Evolutionary conservation across 2,113 vertebrate genomes (phyloP), one percentile per base, ranked within the genome.

Genomic region (Sinosuthora webbiana): DNA sequence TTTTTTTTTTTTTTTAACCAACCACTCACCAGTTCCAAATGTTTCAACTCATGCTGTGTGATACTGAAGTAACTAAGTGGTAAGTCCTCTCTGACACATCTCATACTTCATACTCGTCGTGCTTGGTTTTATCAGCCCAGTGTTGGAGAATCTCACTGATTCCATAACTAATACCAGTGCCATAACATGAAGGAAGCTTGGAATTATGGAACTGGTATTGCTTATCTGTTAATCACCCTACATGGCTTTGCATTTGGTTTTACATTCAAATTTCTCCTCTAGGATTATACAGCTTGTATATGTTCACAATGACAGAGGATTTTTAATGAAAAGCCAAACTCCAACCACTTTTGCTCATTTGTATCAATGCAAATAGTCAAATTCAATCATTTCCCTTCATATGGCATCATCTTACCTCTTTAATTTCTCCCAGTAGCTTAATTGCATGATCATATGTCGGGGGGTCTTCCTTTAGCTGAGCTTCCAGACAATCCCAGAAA

Each of bases 401-500:
- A 81, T 44, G 31, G 49, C 45, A 56, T 17, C 19, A 4, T 33
- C 97, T 98, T 90, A 98, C 98, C 98, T 98, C 98, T 97, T 98
- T 98, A 91, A 98, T 98, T 94, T 98, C 98, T 94, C 98, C 98
- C 44, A 98, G 13, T 9, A 98, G 97, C 79, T 97, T 98, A 96
- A 98, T 98, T 87, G 98, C 98, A 56, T 98, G 98, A 89, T 98
- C 92, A 13, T 98, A 97, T 5, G 92, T 97, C 0, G 99, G 99
- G 9, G 99, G 99, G 10, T 99, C 98, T 93, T 99, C 98, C 84
- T 97, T 98, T 68, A 99, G 84, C 95, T 99, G 99, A 59, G 96
- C 94, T 96, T 99, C 99, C 96, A 99, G 97, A 93, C 98, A 98
- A 91, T 99, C 99, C 99, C 99, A 99, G 97, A 99, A 99, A 84